Percentiles rank a stretch among this genome's conserved stretches.
These are phyloP conservation scores for Apostichopus leukothele DNA, from an alignment of 53 echinoderm and acorn worm species.

Conservation along the genomic window DNA sequence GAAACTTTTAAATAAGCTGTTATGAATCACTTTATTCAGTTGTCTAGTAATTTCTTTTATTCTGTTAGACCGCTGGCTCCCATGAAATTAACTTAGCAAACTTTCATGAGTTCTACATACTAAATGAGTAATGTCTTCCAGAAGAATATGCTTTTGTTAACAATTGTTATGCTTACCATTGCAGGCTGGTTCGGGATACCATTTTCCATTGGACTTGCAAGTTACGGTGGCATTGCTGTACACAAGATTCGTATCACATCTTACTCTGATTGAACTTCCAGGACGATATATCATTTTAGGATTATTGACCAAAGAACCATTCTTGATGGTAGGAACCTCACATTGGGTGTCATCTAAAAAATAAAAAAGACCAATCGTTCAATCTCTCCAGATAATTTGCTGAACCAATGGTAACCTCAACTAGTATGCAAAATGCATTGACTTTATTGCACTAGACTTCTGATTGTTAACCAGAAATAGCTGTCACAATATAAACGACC, in stretches of 20 bases:
- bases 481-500: too few species aligned
- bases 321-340: conserved; percentile 8
- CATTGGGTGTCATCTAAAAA: conserved; percentile 25
- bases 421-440: too few species aligned
- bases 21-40: too few species aligned
- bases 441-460: too few species aligned
- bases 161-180: background rate
- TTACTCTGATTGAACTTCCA: background rate
- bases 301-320: background rate
- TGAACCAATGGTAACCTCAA: too few species aligned
- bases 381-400: too few species aligned
- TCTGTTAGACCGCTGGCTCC: too few species aligned
- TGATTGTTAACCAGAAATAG: too few species aligned
- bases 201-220: background rate
- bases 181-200: conserved; percentile 16
- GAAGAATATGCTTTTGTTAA: background rate
- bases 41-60: too few species aligned
- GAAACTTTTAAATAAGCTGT: too few species aligned
- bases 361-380: background rate
- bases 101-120: background rate
- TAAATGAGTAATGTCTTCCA: background rate
- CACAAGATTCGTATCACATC: conserved; percentile 9
- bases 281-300: conserved; percentile 8
- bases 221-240: conserved; percentile 3
- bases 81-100: background rate